Conservation (phyloP, 2,888 invertebrate genomes). For the Netelia virgata region DNA sequence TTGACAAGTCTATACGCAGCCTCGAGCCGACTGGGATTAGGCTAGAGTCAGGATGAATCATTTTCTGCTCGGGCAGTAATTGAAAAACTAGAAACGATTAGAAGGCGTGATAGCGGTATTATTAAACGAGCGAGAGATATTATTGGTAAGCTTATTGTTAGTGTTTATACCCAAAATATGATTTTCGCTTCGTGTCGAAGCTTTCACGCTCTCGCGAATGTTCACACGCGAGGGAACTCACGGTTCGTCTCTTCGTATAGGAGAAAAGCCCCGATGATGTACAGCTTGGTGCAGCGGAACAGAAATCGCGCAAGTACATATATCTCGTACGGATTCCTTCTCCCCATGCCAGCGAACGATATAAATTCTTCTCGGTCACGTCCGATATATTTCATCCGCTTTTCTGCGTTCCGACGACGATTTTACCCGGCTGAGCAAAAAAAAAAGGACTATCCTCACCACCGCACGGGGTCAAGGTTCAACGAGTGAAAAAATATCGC, state of each 20-base stretch:
- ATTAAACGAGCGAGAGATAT: neutral
- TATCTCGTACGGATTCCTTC: constrained; percentile 65
- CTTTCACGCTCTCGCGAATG: constrained; percentile 20
- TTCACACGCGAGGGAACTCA: constrained; percentile 35
- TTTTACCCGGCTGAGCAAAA: constrained; percentile 39
- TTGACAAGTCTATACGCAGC: too few relatives aligned
- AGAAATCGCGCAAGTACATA: constrained; percentile 71
- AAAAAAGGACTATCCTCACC: constrained; percentile 50
- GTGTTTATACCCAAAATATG: neutral
- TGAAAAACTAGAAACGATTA: too few relatives aligned
- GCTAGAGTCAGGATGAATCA: too few relatives aligned
- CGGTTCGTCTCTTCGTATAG: constrained; percentile 51
- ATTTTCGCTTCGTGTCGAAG: neutral
- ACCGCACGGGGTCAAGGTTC: constrained; percentile 58
- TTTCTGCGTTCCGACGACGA: constrained; percentile 57
- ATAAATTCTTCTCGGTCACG: constrained; percentile 70
- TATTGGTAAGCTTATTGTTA: neutral
- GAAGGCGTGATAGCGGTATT: neutral
- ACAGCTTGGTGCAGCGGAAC: constrained; percentile 68
- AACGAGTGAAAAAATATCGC: constrained; percentile 21
- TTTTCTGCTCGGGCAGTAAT: too few relatives aligned
- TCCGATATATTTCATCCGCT: constrained; percentile 69
- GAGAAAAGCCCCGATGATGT: constrained; percentile 66
- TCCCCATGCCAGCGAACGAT: constrained; percentile 54
- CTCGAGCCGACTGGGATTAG: too few relatives aligned